These are phyloP conservation scores for Acanthococcus lagerstroemiae DNA, from an alignment of 2,888 invertebrate genomes.

Conservation along the genomic window DNA sequence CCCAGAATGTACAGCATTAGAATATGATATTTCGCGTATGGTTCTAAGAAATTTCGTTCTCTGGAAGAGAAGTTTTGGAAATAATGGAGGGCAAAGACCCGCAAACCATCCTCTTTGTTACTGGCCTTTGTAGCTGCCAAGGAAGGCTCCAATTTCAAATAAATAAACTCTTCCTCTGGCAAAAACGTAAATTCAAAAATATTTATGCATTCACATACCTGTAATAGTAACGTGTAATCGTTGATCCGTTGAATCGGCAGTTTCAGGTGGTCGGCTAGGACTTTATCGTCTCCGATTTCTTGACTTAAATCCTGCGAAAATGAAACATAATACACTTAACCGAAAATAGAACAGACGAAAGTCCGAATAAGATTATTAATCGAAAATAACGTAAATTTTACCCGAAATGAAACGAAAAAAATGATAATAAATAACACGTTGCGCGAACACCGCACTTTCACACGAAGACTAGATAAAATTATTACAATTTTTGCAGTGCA, in stretches of 20 bases:
- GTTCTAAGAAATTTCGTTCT: too few relatives aligned
- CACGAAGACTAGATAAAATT: slow-evolving; percentile 21
- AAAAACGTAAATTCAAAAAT: not conserved
- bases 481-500: slow-evolving; percentile 11
- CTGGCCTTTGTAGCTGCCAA: too few relatives aligned
- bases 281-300: slow-evolving; percentile 78
- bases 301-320: slow-evolving; percentile 62
- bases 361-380: not conserved
- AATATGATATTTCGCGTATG: too few relatives aligned
- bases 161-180: too few relatives aligned
- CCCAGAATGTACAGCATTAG: too few relatives aligned
- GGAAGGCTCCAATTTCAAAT: too few relatives aligned
- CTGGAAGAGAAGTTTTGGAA: too few relatives aligned
- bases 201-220: slow-evolving; percentile 48
- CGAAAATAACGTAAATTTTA: not conserved
- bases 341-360: not conserved
- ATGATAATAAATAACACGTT: not conserved
- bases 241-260: slow-evolving; percentile 90
- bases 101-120: too few relatives aligned
- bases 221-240: slow-evolving; percentile 88
- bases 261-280: slow-evolving; percentile 79
- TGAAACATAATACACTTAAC: not conserved
- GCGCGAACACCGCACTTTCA: slow-evolving; percentile 2
- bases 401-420: not conserved
- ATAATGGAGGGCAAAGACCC: too few relatives aligned